Percentiles rank a stretch among this genome's conserved stretches.
Evolutionary conservation across 2,797 vertebrate genomes (phyloP).

Genomic region (Phoebastria nigripes): DNA sequence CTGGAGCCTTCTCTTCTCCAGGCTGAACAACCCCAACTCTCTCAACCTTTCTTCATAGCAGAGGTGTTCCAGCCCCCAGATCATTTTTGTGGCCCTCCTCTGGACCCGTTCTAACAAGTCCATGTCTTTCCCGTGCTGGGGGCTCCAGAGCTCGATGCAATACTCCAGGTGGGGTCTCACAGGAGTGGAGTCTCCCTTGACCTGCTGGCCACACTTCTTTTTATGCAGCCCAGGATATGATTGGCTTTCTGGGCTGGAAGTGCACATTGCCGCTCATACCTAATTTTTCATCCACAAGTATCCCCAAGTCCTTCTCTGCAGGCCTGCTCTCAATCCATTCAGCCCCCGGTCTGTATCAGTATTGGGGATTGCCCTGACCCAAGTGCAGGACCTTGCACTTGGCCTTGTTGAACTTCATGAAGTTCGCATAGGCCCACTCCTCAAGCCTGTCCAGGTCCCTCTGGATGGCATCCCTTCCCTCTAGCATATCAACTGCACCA

Average conservation of each 20-base stretch:
- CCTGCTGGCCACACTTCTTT: background rate
- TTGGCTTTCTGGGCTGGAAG: background rate
- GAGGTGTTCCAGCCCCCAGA: background rate
- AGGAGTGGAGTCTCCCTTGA: background rate
- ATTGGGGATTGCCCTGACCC: background rate
- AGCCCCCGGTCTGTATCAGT: background rate
- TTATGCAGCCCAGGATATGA: background rate
- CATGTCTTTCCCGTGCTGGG: background rate
- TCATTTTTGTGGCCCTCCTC: no score
- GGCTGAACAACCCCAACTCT: background rate
- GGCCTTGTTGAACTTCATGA: background rate
- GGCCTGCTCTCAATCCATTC: background rate
- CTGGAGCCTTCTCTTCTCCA: background rate
- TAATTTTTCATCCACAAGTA: background rate
- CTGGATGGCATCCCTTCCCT: background rate
- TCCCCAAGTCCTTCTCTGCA: background rate
- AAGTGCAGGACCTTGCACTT: background rate
- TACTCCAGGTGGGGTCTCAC: background rate
- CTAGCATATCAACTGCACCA: rapidly evolving
- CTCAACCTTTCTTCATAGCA: background rate
- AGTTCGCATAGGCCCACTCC: background rate
- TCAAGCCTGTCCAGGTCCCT: background rate
- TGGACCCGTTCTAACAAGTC: background rate
- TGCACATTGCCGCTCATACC: rapidly evolving
- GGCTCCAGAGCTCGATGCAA: background rate